Evolutionary conservation across 2,888 invertebrate species (phyloP), one percentile per base, ranked within the genome.

Genomic region (Orthosia incerta): DNA sequence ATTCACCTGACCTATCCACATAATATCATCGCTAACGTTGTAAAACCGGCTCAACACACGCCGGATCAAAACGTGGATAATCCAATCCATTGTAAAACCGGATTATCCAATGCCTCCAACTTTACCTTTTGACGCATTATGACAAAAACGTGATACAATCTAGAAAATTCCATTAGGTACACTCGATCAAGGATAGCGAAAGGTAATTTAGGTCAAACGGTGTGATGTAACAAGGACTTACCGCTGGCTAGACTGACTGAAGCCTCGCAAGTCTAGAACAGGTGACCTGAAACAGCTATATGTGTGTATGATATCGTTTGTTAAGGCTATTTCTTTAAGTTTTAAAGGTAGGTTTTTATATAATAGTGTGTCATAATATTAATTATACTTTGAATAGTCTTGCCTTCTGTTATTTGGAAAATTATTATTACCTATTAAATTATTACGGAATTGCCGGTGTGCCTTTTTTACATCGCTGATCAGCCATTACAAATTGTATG

Each of bases 231-330:
- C 83, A 69, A 56, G 62, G 82, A 77, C 77, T 82, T 82, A 79
- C 53, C 62, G 77, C 16, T 64, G 84, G 78, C 85, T 83, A 86
- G 85, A 86, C 86, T 68, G 86, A 86, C 86, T 71, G 86, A 86
- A 86, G 77, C 86, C 86, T 0, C 85, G 63, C 71, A 74, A 74
- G 67, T 75, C 26, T 73, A 57, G 71, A 60, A 57, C 71, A 62
- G 70, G 80, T 75, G 74, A 79, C 72, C 78, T 85, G 63, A 78
- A 71, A 65, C 53, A 53, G 31, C 74, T 71, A 80, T 73, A 53
- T 75, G 64, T 63, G 82, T 76, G 78, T 79, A 83, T 81, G 72
- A 78, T 78, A 79, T 83, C 59, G 61, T 71, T 5, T 73, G 65
- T 79, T 82, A 69, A n/a, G n/a, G 39, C 9, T 82, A 69, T 50